Evolutionary conservation across 1,140 invertebrate species (phyloP).

Genomic region (Mamestra configurata): DNA sequence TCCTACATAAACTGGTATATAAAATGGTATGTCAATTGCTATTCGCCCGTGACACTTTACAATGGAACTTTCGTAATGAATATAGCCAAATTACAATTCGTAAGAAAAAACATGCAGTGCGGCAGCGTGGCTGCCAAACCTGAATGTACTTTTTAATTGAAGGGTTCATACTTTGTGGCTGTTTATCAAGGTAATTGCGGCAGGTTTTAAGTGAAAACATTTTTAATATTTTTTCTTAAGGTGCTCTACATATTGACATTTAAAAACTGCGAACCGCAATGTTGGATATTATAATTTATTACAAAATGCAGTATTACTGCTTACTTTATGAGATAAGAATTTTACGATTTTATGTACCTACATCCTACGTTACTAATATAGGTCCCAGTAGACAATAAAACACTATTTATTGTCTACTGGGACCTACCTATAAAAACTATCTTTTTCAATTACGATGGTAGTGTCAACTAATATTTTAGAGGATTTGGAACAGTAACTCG

Average conservation of each 20-base stretch:
- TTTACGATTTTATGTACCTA: background rate
- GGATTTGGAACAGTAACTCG: background rate
- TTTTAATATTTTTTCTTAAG: slow-evolving; percentile 77
- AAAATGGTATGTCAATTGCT: slow-evolving; percentile 60
- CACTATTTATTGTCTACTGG: no score
- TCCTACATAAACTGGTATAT: slow-evolving; percentile 49
- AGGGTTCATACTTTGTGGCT: slow-evolving; percentile 71
- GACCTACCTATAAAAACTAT: background rate
- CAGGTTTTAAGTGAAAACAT: slow-evolving; percentile 77
- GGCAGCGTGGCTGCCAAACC: slow-evolving; percentile 65
- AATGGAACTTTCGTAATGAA: slow-evolving; percentile 68
- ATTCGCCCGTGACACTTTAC: slow-evolving; percentile 59
- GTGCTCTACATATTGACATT: slow-evolving; percentile 82
- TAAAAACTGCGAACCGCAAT: slow-evolving; percentile 39
- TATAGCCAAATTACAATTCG: slow-evolving; percentile 69
- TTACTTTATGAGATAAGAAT: slow-evolving; percentile 24
- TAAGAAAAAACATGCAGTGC: slow-evolving; percentile 57
- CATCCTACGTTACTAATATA: background rate
- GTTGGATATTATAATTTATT: slow-evolving; percentile 45
- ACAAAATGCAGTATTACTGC: slow-evolving; percentile 30
- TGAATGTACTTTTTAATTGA: slow-evolving; percentile 79
- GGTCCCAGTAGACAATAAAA: no score
- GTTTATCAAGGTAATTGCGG: slow-evolving; percentile 76
- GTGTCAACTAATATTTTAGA: background rate
- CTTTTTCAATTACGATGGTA: background rate